Evolutionary conservation across 2,888 invertebrate species (phyloP).

Genomic region (Stegana nigrithorax): DNA sequence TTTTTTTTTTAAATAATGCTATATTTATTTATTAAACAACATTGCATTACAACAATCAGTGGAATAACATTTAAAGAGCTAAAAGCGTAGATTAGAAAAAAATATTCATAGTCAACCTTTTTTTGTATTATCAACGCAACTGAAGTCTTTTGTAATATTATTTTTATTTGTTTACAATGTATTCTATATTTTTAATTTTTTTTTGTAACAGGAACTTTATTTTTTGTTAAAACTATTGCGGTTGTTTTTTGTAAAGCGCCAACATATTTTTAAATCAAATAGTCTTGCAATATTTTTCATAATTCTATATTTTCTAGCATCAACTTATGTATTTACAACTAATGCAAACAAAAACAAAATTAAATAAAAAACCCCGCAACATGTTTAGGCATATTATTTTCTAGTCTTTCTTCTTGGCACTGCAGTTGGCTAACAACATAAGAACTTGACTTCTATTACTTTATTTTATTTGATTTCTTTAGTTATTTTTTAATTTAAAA

Average conservation of each 20-base stretch:
- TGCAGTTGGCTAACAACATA: background rate
- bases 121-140: too few species aligned
- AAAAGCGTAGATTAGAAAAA: slow-evolving; percentile 5
- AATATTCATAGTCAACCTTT: background rate
- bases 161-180: too few species aligned
- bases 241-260: slow-evolving; percentile 15
- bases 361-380: too few species aligned
- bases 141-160: too few species aligned
- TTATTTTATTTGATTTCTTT: slow-evolving; percentile 2
- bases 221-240: background rate
- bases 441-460: background rate
- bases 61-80: background rate
- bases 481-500: background rate
- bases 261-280: too few species aligned
- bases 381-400: slow-evolving; percentile 3
- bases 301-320: background rate
- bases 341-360: too few species aligned
- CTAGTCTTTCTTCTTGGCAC: background rate
- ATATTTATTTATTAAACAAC: slow-evolving; percentile 10
- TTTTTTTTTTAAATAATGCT: slow-evolving; percentile 32
- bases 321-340: too few species aligned
- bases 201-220: background rate
- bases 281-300: too few species aligned
- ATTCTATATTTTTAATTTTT: too few species aligned
- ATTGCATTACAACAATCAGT: background rate